Base-by-base conservation (phyloP, 1,140 invertebrate genomes). In the Calycopis cecrops region DNA sequence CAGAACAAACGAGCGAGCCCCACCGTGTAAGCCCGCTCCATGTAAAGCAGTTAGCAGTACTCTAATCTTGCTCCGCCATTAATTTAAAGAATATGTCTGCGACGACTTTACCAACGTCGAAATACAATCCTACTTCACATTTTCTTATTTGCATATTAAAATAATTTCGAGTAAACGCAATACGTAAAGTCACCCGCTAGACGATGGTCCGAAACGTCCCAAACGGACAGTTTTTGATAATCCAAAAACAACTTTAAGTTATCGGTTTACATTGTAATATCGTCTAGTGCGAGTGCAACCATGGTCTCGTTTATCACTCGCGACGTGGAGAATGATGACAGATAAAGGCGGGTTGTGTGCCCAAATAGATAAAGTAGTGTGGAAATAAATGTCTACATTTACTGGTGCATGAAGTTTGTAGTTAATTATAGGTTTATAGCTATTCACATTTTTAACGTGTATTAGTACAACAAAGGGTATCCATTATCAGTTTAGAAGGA, bases 131-230 rank as follows among this genome's bases (percentile, higher is more conserved):
- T 73, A 69, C 71, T 82, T 80, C 79, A 83, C 83, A 84, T 84
- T 77, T 85, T 85, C 81, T 83, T 85, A 87, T 87, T 87, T 85
- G 83, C 81, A 87, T 85, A 87, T 87, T 84, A 87, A 85, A 87
- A 85, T 86, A 86, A 85, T 85, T 87, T 85, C 76, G 67, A 83
- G 74, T 79, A 73, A 86, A 77, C 83, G 73, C 76, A 83, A 77
- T 85, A 86, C 77, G 74, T 76, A 76, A 70, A 76, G 76, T 76
- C 67, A 72, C 71, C 69, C 21, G 18, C 35, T 52, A 16, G 21
- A 28, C 14, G 12, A 47, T 7, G 14, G 14, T 16, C 2, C 40
- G 34, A 9, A 75, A 68, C 35, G 63, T 12, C 70, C 49, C 68
- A 79, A 48, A 49, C 51, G 61, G 52, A 54, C 35, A 56, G 55